These are phyloP conservation scores for Himantopus leucocephalus DNA, from an alignment of 2,113 vertebrate species.

Conservation along the genomic window DNA sequence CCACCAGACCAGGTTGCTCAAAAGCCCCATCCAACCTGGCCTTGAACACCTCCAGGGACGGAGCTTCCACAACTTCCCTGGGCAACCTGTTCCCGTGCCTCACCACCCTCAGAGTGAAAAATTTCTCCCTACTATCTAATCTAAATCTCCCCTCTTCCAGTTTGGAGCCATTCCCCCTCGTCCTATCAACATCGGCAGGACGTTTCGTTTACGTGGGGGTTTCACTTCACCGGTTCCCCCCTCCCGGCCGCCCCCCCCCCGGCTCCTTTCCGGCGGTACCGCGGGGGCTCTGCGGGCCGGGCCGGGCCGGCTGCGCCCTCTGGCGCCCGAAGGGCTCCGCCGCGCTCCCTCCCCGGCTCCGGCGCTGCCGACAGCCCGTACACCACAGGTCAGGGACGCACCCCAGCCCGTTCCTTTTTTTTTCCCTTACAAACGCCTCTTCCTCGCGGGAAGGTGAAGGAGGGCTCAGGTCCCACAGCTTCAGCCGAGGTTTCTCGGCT, in stretches of 20 bases:
- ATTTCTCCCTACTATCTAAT: too few species aligned
- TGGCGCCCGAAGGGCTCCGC: background rate
- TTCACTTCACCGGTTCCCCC: too few species aligned
- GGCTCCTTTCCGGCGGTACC: fast-evolving
- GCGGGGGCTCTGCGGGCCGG: background rate
- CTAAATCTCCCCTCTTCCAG: too few species aligned
- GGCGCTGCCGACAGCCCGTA: fast-evolving
- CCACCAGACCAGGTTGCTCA: too few species aligned
- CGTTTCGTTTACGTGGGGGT: background rate
- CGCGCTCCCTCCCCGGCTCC: background rate
- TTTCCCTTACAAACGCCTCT: background rate
- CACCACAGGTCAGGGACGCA: fast-evolving
- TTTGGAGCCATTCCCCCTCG: too few species aligned
- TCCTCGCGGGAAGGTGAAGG: background rate
- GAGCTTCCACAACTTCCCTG: too few species aligned
- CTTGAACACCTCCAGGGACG: too few species aligned
- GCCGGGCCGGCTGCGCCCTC: background rate
- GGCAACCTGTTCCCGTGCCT: too few species aligned
- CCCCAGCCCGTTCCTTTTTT: background rate
- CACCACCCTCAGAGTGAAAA: too few species aligned
- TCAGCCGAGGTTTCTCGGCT: background rate
- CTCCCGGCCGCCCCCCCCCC: too few species aligned
- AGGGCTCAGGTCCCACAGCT: background rate
- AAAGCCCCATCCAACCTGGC: too few species aligned
- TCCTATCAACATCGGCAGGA: background rate